Base-by-base conservation (phyloP, 2,888 invertebrate genomes). In the Torymus tubicola region DNA sequence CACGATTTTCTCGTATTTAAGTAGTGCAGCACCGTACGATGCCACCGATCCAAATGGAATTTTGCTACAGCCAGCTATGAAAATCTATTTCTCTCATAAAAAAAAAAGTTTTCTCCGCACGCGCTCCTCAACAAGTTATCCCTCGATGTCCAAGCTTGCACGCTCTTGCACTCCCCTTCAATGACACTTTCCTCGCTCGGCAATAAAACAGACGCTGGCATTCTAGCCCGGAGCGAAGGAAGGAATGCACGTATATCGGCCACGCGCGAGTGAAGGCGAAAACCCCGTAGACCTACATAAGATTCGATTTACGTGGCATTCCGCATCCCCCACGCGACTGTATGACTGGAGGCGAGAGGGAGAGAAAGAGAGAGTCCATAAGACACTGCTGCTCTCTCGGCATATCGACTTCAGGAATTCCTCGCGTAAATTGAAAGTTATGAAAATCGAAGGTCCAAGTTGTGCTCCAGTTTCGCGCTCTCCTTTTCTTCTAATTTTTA, bases 351-450 rank as follows among this genome's bases (percentile, higher is more conserved):
- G 69, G 50, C 42, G 8, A 2, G 24, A 31, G 58, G 61, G n/a
- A 16, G 72, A 11, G 13, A 68, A 52, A 50, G 11, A 2, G 68
- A 13, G 50, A 24, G 53, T 18, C 64, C 50, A 69, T 55, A 55
- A 76, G 68, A 55, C 69, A 42, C 42, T 42, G 18, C 14, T 18
- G 12, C 24, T 13, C 53, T 4, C 55, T 3, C 60, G 68, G 57
- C 69, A 57, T 64, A 70, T 71, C 64, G 58, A 57, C 50, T 70
- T 50, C 57, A 21, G 63, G 21, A 70, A 63, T 77, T 77, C 64
- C 63, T 42, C 14, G 50, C 42, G 42, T 42, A 70, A 64, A 77
- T 77, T 57, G 64, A 70, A 77, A 65, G 64, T 71, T 70, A 64
- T 58, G 64, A 70, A 70, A 50, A 70, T 70, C 77, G 58, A 58